These are phyloP conservation scores for Eutolmus rufibarbis DNA, from an alignment of 2,888 invertebrate species.

Conservation along the genomic window DNA sequence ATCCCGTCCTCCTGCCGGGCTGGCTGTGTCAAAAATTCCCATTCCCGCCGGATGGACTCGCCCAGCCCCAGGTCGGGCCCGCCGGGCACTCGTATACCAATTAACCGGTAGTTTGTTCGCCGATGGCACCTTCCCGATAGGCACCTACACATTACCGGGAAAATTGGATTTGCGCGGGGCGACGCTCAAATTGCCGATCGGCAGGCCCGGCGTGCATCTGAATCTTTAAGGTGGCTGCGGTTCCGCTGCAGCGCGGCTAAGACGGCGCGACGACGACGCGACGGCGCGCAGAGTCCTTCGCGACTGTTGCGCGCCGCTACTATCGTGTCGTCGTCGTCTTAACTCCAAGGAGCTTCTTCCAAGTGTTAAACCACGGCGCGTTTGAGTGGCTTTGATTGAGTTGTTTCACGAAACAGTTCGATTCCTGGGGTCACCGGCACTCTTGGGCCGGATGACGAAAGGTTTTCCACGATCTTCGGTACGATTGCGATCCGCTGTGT, in stretches of 20 bases:
- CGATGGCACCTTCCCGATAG: constrained; percentile 36
- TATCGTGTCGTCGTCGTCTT: neutral
- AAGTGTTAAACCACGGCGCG: neutral
- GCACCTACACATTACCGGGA: constrained; percentile 40
- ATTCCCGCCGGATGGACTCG: neutral
- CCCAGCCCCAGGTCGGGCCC: neutral
- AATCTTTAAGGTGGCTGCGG: neutral
- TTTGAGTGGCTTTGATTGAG: constrained; percentile 36
- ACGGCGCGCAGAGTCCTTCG: neutral
- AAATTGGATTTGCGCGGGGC: constrained; percentile 12
- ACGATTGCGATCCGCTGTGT: constrained; percentile 4
- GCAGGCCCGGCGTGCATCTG: neutral
- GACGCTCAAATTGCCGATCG: neutral
- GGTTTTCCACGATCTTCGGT: constrained; percentile 14
- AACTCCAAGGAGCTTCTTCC: constrained; percentile 2
- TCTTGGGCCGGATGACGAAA: neutral
- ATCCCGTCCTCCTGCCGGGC: neutral
- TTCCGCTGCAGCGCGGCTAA: neutral
- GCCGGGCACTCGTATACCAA: constrained; percentile 31
- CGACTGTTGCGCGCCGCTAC: neutral
- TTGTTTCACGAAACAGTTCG: constrained; percentile 40
- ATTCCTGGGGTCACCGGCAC: neutral
- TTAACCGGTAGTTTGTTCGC: constrained; percentile 46
- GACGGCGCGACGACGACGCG: neutral
- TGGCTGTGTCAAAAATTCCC: neutral